These are phyloP conservation scores for Bombyx huttoni DNA, from an alignment of 2,888 invertebrate genomes.

Conservation along the genomic window DNA sequence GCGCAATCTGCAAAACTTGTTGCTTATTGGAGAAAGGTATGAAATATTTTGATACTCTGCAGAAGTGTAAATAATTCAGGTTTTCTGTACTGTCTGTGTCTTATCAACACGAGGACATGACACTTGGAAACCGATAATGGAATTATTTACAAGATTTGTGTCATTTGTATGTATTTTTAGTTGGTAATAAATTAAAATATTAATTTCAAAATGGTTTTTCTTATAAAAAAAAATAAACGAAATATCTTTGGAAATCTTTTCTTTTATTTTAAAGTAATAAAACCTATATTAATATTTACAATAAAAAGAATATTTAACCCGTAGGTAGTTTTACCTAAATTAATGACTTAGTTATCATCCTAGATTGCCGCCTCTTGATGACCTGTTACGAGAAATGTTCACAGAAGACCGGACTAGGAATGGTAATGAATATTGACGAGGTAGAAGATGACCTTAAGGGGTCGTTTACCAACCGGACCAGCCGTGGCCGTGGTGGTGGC, in stretches of 20 bases:
- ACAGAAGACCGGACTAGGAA: slow-evolving; percentile 49
- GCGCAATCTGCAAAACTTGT: no score
- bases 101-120: neutral
- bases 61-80: no score
- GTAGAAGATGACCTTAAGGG: slow-evolving; percentile 10
- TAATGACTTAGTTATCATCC: slow-evolving; percentile 72
- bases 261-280: slow-evolving; percentile 46
- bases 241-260: slow-evolving; percentile 46
- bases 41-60: no score
- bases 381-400: slow-evolving; percentile 56
- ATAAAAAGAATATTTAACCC: slow-evolving; percentile 34
- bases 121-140: neutral
- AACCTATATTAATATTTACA: slow-evolving; percentile 62
- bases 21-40: no score
- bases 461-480: slow-evolving; percentile 24
- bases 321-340: slow-evolving; percentile 43
- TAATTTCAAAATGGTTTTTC: neutral
- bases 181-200: no score
- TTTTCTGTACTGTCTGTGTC: neutral
- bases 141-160: neutral
- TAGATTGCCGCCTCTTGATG: slow-evolving; percentile 67
- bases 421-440: slow-evolving; percentile 21
- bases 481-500: slow-evolving; percentile 22
- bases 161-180: no score
- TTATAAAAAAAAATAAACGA: slow-evolving; percentile 18